Percentiles rank a stretch among this genome's conserved stretches.
Conservation (phyloP, 1,140 invertebrate species). For the Diachasmimorpha longicaudata region DNA sequence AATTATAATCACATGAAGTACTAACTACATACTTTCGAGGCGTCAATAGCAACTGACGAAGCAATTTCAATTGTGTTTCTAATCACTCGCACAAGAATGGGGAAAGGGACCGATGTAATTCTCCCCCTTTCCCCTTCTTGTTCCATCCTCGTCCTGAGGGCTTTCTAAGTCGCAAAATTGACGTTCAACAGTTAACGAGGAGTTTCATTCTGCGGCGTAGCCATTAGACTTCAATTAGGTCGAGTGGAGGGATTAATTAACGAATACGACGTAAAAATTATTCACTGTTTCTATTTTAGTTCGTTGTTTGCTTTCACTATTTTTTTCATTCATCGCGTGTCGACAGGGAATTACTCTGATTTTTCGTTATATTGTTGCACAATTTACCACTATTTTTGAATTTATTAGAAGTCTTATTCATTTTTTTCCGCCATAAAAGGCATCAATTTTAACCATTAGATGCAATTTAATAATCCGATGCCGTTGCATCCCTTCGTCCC, state of each 20-base stretch:
- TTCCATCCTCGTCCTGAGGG: conserved; percentile 11
- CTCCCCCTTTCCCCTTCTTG: no score
- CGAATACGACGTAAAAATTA: conserved; percentile 12
- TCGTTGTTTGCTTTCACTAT: background rate
- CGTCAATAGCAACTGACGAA: background rate
- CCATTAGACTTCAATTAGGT: conserved; percentile 28
- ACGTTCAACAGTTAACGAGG: conserved; percentile 18
- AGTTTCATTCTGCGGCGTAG: conserved; percentile 31
- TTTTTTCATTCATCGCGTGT: conserved; percentile 29
- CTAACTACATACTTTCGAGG: background rate
- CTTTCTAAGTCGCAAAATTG: conserved; percentile 22
- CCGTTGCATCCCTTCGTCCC: background rate
- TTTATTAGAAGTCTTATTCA: no score
- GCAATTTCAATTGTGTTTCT: conserved; percentile 25
- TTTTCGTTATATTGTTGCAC: conserved; percentile 12
- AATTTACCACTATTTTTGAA: background rate
- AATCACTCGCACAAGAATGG: conserved; percentile 26
- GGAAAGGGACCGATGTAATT: background rate
- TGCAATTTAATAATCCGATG: conserved; percentile 23
- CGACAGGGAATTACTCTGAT: conserved; percentile 35
- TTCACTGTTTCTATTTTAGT: conserved; percentile 37
- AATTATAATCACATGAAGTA: background rate
- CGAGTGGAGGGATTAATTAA: conserved; percentile 27
- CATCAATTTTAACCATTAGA: conserved; percentile 2
- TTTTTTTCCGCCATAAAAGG: no score